A percentile compares a stretch with the other conserved stretches of the same genome.
Evolutionary conservation across 2,888 invertebrate genomes (phyloP).

Genomic region (Nomada ruficornis): DNA sequence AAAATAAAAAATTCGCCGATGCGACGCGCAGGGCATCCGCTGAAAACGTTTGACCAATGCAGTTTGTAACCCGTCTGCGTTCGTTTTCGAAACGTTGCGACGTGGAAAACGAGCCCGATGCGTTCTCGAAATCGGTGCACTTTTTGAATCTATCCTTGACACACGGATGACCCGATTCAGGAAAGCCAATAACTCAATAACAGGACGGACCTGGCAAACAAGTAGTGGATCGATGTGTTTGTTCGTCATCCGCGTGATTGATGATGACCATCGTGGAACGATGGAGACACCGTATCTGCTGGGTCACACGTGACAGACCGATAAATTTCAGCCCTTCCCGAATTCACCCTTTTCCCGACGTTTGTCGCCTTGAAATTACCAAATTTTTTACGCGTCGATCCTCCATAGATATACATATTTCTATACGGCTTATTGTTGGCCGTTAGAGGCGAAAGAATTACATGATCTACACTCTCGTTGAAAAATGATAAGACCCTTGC

Average conservation of each 20-base stretch:
- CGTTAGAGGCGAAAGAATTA: not conserved
- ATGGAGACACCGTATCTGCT: constrained; percentile 43
- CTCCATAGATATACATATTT: not conserved
- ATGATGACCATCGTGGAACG: constrained; percentile 54
- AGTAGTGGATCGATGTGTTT: constrained; percentile 59
- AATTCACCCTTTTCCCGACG: constrained; percentile 41
- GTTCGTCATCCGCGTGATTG: constrained; percentile 65
- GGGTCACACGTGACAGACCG: constrained; percentile 49
- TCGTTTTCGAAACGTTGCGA: not conserved
- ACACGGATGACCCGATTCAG: constrained; percentile 52
- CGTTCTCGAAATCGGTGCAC: constrained; percentile 14
- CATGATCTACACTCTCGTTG: no score
- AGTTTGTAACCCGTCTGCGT: no score
- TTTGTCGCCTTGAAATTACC: constrained; percentile 22
- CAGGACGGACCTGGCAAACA: constrained; percentile 57
- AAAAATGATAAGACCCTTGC: no score
- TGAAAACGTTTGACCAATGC: no score
- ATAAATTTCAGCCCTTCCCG: constrained; percentile 48
- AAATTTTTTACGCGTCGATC: constrained; percentile 23
- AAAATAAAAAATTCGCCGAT: no score
- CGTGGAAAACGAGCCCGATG: not conserved
- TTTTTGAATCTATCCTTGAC: constrained; percentile 51
- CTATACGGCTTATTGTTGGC: not conserved
- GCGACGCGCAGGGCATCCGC: no score
- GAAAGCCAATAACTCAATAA: constrained; percentile 64